A percentile compares a stretch with the other conserved stretches of the same genome.
phyloP scores from a whole-genome alignment of 1,140 invertebrate species.

The Scaptomyza montana region DNA sequence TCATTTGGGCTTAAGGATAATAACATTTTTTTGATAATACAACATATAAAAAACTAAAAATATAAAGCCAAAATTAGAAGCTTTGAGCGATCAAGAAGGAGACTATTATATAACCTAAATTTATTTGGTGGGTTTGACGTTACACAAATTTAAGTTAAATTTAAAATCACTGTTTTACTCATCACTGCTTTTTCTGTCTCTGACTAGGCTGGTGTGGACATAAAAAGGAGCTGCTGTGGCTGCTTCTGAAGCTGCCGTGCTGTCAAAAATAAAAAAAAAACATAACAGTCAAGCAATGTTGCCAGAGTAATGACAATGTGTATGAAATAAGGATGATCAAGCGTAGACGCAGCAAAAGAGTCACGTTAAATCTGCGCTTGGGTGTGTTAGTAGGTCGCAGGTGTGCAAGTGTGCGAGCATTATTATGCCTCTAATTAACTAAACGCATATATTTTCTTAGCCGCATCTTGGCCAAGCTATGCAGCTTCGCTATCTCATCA shows the following conservation, averaged over 20 bases:
- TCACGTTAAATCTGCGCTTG: slow-evolving; percentile 28
- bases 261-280: not conserved
- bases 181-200: slow-evolving; percentile 9
- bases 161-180: not conserved
- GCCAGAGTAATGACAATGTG: slow-evolving; percentile 20
- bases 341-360: slow-evolving; percentile 18
- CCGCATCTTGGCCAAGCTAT: slow-evolving; percentile 56
- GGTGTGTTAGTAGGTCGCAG: slow-evolving; percentile 45
- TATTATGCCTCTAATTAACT: slow-evolving; percentile 75
- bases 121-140: too few relatives aligned
- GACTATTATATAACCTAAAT: too few relatives aligned
- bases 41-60: too few relatives aligned
- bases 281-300: slow-evolving; percentile 21
- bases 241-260: not conserved
- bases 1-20: too few relatives aligned
- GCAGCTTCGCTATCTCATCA: slow-evolving; percentile 67
- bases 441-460: slow-evolving; percentile 62
- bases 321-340: slow-evolving; percentile 5
- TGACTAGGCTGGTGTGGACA: slow-evolving; percentile 20
- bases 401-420: slow-evolving; percentile 40
- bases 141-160: not conserved
- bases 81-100: too few relatives aligned
- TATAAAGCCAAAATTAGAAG: too few relatives aligned
- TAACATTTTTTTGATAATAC: too few relatives aligned
- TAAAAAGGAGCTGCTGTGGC: slow-evolving; percentile 29